Percentiles rank a stretch among this genome's conserved stretches.
Evolutionary conservation across 2,888 invertebrate genomes (phyloP).

Genomic region (Nesidiocoris tenuis): DNA sequence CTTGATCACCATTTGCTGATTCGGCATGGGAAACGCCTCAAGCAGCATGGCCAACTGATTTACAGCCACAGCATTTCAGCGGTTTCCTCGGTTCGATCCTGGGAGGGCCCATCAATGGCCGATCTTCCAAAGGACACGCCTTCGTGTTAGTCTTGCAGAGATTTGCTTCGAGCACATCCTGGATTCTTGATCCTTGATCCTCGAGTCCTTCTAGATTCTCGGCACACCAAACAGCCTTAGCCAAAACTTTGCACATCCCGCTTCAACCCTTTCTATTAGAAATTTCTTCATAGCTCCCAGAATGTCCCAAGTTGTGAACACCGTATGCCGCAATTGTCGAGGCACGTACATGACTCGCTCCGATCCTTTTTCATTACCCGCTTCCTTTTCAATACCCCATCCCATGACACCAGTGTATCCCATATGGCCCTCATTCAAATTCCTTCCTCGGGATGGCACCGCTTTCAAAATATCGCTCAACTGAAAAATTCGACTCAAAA

Average conservation of each 20-base stretch:
- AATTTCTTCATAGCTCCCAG: not conserved
- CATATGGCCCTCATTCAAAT: slow-evolving; percentile 28
- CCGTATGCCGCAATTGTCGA: not conserved
- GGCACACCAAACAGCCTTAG: not conserved
- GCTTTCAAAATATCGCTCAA: too few species aligned
- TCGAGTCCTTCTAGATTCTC: not conserved
- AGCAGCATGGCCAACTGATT: slow-evolving; percentile 51
- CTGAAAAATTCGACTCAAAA: too few species aligned
- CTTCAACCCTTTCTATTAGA: slow-evolving; percentile 1
- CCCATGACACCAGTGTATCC: slow-evolving; percentile 43
- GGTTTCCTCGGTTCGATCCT: slow-evolving; percentile 47
- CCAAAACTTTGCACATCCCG: not conserved
- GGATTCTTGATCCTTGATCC: slow-evolving; percentile 13
- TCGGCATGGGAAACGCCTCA: slow-evolving; percentile 52
- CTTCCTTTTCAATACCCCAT: slow-evolving; percentile 28
- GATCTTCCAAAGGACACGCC: not conserved
- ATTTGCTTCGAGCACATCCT: too few species aligned
- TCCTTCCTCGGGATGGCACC: too few species aligned
- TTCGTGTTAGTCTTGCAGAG: not conserved
- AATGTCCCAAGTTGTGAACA: slow-evolving; percentile 30
- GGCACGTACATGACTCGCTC: not conserved
- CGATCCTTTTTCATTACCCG: not conserved
- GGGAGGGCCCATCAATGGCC: slow-evolving; percentile 43
- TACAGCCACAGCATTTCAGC: slow-evolving; percentile 50
- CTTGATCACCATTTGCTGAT: slow-evolving; percentile 52